These are phyloP conservation scores for Iguana delicatissima DNA, from an alignment of 2,797 vertebrate genomes.

Conservation along the genomic window DNA sequence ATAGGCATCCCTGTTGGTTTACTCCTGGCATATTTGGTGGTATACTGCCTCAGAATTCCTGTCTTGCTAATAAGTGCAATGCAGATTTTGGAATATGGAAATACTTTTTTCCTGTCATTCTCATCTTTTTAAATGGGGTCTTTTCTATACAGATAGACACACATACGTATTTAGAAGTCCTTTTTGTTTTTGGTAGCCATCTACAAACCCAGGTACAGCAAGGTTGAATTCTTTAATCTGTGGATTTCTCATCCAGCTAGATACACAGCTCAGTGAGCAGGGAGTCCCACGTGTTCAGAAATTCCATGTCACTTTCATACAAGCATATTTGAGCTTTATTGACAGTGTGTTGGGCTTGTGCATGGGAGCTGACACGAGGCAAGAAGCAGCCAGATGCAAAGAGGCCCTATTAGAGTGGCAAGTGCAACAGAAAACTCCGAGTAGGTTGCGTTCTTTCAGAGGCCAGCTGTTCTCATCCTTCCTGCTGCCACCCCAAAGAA, in stretches of 20 bases:
- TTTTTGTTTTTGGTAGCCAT: neutral
- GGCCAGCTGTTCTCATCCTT: neutral
- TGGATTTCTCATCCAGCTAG: neutral
- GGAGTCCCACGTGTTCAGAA: neutral
- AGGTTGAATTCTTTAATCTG: slow-evolving; percentile 7
- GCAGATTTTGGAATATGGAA: too few relatives aligned
- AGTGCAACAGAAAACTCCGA: neutral
- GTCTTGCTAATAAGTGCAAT: too few relatives aligned
- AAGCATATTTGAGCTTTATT: neutral
- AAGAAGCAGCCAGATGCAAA: neutral
- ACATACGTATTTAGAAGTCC: neutral
- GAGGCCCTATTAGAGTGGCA: neutral
- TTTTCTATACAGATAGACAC: neutral
- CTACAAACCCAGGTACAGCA: neutral
- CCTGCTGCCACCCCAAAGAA: neutral
- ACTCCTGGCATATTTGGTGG: too few relatives aligned
- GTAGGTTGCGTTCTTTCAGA: neutral
- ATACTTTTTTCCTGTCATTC: too few relatives aligned
- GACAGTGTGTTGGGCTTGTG: slow-evolving; percentile 23
- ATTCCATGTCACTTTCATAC: slow-evolving; percentile 8
- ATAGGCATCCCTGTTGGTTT: too few relatives aligned
- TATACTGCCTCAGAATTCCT: too few relatives aligned
- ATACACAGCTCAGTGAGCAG: too few relatives aligned
- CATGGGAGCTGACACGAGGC: neutral
- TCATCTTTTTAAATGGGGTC: neutral